Percentiles rank a stretch among this genome's conserved stretches.
These are phyloP conservation scores for Podarcis lilfordi DNA, from an alignment of 2,797 vertebrate genomes.

Conservation along the genomic window DNA sequence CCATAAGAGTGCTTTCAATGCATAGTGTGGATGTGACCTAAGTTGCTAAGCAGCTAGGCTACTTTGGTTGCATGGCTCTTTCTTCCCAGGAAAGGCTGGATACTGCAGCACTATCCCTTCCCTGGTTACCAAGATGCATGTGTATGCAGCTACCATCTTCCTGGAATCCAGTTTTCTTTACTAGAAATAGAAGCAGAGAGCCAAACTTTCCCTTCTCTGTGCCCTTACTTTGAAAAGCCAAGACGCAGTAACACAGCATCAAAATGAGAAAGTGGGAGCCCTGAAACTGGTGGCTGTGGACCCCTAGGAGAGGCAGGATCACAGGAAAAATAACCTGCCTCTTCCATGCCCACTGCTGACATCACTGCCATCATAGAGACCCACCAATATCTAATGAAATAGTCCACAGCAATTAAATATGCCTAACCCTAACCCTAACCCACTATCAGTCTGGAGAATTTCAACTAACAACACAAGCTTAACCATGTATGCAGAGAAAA, in stretches of 20 bases:
- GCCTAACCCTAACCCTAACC: too few relatives aligned
- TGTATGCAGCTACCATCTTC: not conserved
- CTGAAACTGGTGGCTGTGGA: not conserved
- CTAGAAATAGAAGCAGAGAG: not conserved
- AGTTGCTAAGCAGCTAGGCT: not conserved
- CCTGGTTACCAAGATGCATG: too few relatives aligned
- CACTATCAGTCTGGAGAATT: not conserved
- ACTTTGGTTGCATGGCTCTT: not conserved
- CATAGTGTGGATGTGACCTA: too few relatives aligned
- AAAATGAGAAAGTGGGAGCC: not conserved
- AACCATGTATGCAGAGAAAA: too few relatives aligned
- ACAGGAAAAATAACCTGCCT: not conserved
- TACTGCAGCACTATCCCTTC: not conserved
- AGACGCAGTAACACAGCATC: not conserved
- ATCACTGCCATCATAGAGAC: not conserved
- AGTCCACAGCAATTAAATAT: conserved; percentile 5
- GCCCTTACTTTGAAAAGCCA: not conserved
- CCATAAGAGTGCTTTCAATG: too few relatives aligned
- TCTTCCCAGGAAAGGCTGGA: not conserved
- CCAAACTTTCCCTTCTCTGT: not conserved
- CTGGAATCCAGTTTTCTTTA: not conserved
- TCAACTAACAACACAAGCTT: not conserved
- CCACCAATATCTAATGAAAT: not conserved
- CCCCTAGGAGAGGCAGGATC: not conserved
- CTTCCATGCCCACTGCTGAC: not conserved